These are phyloP conservation scores for Drosophila kohkoa DNA, from an alignment of 1,140 invertebrate species.

Conservation along the genomic window DNA sequence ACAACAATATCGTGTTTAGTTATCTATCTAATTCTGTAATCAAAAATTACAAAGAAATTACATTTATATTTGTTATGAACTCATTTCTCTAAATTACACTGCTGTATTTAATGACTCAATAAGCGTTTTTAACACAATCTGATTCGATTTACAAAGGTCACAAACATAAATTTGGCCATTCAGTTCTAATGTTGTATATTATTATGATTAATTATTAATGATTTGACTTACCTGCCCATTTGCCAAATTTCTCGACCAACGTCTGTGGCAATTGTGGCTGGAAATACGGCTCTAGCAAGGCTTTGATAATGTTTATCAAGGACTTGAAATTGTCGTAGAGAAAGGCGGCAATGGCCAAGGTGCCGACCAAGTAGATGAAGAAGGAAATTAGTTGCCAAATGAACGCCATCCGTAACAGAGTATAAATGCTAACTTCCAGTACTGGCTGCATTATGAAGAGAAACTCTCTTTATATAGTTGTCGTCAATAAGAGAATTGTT, in stretches of 20 bases:
- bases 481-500: neutral
- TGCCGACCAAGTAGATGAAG: slow-evolving; percentile 82
- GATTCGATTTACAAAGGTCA: no score
- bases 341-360: slow-evolving; percentile 80
- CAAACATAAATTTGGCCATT: no score
- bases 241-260: slow-evolving; percentile 86
- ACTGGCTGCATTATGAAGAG: slow-evolving; percentile 64
- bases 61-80: no score
- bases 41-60: no score
- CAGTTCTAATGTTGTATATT: no score
- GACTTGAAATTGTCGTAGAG: slow-evolving; percentile 86
- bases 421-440: slow-evolving; percentile 71
- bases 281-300: slow-evolving; percentile 86
- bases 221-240: slow-evolving; percentile 86
- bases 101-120: no score
- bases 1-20: no score
- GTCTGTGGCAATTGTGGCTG: slow-evolving; percentile 86
- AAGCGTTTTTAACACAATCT: no score
- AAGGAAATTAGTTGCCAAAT: slow-evolving; percentile 69
- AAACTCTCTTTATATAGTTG: slow-evolving; percentile 37
- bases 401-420: slow-evolving; percentile 72
- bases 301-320: slow-evolving; percentile 85
- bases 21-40: no score
- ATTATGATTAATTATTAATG: neutral
- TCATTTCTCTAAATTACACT: no score